These are phyloP conservation scores for Murina feae DNA, from an alignment of 2,113 vertebrate genomes.

Conservation along the genomic window DNA sequence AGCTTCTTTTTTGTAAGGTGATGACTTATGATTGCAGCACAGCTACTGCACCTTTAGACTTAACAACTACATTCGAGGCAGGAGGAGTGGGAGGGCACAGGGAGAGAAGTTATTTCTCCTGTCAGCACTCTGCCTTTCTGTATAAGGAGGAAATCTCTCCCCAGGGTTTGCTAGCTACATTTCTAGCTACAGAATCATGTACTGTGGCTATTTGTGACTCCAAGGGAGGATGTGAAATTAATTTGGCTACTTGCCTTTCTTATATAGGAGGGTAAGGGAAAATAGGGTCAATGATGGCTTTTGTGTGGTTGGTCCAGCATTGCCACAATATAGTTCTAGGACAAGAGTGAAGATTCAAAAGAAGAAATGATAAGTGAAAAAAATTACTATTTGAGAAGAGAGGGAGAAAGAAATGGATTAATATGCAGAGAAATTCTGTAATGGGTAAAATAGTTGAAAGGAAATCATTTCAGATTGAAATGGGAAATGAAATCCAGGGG, in stretches of 20 bases:
- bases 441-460: slow-evolving; percentile 45
- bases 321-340: background rate
- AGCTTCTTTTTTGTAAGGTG: background rate
- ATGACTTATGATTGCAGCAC: background rate
- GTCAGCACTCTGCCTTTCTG: background rate
- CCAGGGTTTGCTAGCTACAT: background rate
- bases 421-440: background rate
- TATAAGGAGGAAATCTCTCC: background rate
- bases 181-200: background rate
- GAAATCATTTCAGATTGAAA: slow-evolving; percentile 50
- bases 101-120: background rate
- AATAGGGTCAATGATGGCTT: background rate
- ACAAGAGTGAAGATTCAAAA: background rate
- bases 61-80: background rate
- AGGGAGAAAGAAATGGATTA: slow-evolving; percentile 6
- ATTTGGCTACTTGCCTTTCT: background rate
- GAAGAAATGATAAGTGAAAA: slow-evolving; percentile 20
- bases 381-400: slow-evolving; percentile 38
- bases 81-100: background rate
- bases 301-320: background rate
- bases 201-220: background rate
- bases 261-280: background rate
- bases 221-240: background rate
- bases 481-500: slow-evolving; percentile 9
- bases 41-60: background rate